These are phyloP conservation scores for Corbicula japonica DNA, from an alignment of 2,888 invertebrate genomes.

Conservation along the genomic window DNA sequence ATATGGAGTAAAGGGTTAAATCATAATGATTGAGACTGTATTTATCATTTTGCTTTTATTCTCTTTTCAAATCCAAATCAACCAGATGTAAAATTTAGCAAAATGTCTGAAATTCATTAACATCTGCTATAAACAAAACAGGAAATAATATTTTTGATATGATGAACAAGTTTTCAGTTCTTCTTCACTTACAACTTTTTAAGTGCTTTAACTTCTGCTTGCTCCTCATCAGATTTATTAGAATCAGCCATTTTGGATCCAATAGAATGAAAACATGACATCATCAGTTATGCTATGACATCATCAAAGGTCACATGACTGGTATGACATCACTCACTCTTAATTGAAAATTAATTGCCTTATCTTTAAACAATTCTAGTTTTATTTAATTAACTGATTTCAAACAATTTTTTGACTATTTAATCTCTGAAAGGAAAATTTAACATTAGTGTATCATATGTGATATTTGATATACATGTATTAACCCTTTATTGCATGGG, in stretches of 20 bases:
- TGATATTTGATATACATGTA: no score
- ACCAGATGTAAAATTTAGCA: neutral
- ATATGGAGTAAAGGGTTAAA: no score
- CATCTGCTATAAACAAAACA: neutral
- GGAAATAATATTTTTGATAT: neutral
- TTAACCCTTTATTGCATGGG: no score
- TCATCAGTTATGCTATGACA: constrained; percentile 45
- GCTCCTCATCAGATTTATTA: neutral
- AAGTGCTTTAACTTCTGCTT: constrained; percentile 6
- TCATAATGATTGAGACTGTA: no score
- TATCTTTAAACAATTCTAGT: neutral
- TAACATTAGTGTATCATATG: no score
- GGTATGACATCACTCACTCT: constrained; percentile 24
- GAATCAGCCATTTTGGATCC: constrained; percentile 39
- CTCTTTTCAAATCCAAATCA: neutral
- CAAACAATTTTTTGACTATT: no score
- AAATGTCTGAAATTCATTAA: neutral
- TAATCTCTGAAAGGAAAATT: no score
- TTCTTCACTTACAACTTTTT: constrained; percentile 22
- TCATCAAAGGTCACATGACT: constrained; percentile 41
- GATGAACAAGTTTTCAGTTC: neutral
- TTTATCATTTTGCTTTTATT: no score
- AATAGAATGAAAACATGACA: constrained; percentile 34
- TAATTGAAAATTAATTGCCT: constrained; percentile 23
- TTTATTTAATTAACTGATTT: no score